Percentiles rank a stretch among this genome's conserved stretches.
These are phyloP conservation scores for Chroicocephalus ridibundus DNA, from an alignment of 2,113 vertebrate species.

Conservation along the genomic window DNA sequence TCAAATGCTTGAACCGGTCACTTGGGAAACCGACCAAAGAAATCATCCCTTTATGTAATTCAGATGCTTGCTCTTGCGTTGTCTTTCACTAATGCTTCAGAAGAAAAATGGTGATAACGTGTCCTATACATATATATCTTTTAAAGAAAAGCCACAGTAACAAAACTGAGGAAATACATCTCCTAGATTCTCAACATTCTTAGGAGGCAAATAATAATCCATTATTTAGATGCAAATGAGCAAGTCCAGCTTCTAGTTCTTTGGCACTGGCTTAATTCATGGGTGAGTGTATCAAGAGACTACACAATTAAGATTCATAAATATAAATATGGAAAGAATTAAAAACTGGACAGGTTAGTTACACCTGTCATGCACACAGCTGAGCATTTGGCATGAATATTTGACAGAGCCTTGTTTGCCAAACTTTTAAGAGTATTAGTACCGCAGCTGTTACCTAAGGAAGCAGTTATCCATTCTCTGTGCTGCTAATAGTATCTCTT, in stretches of 20 bases:
- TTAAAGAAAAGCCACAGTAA: neutral
- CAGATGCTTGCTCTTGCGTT: neutral
- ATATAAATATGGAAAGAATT: neutral
- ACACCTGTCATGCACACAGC: neutral
- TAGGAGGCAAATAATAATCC: neutral
- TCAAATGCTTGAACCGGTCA: neutral
- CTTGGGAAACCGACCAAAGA: neutral
- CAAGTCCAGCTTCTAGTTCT: neutral
- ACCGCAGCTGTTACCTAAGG: neutral
- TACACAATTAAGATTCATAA: neutral
- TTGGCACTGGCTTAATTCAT: neutral
- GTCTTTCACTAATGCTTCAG: neutral
- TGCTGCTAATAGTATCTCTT: neutral
- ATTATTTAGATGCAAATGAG: neutral
- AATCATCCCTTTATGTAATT: neutral
- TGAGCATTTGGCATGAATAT: neutral
- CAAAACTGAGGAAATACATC: neutral
- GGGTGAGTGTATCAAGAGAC: neutral
- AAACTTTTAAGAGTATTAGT: neutral
- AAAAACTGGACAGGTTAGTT: neutral
- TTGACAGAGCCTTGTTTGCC: neutral
- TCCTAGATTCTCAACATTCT: neutral
- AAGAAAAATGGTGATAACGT: neutral
- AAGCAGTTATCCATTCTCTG: neutral
- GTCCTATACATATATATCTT: fast-evolving